Evolutionary conservation across 2,113 vertebrate genomes (phyloP).

Genomic region (Peromyscus californicus): DNA sequence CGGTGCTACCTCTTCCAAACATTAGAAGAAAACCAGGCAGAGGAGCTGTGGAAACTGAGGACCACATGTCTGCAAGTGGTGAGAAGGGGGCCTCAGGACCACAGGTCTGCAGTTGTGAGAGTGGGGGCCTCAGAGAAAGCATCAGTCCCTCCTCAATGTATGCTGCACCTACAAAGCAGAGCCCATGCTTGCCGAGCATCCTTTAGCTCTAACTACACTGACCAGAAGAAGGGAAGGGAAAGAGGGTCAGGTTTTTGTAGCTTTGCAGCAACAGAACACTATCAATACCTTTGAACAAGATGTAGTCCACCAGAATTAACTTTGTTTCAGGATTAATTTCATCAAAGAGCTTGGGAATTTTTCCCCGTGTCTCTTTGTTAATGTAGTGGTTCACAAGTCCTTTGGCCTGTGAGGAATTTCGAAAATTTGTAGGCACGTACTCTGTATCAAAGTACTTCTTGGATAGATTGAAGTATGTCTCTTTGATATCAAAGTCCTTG

Average conservation of each 20-base stretch:
- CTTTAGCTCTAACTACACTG: no score
- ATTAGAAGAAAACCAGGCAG: not conserved
- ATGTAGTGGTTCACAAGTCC: slow-evolving; percentile 91
- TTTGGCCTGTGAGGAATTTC: slow-evolving; percentile 84
- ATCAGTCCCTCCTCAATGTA: fast-evolving
- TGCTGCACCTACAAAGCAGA: not conserved
- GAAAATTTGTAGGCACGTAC: slow-evolving; percentile 89
- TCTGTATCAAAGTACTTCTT: slow-evolving; percentile 91
- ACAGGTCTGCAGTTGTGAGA: fast-evolving
- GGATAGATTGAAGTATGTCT: slow-evolving; percentile 89
- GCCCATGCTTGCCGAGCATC: not conserved
- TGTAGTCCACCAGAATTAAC: slow-evolving; percentile 92
- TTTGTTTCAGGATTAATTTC: slow-evolving; percentile 86
- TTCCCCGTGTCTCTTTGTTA: slow-evolving; percentile 87
- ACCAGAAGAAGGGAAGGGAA: not conserved
- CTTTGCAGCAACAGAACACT: not conserved
- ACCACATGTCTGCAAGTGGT: fast-evolving
- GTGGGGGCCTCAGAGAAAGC: not conserved
- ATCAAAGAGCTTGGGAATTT: slow-evolving; percentile 89
- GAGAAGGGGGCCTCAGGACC: not conserved
- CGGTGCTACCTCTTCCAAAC: not conserved
- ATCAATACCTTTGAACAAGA: slow-evolving; percentile 93
- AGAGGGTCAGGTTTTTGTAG: fast-evolving
- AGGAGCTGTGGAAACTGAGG: not conserved
- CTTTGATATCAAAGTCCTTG: slow-evolving; percentile 85